Evolutionary conservation across 2,888 invertebrate genomes (phyloP), one percentile per base, ranked within the genome.

Genomic region (Latrodectus elegans): DNA sequence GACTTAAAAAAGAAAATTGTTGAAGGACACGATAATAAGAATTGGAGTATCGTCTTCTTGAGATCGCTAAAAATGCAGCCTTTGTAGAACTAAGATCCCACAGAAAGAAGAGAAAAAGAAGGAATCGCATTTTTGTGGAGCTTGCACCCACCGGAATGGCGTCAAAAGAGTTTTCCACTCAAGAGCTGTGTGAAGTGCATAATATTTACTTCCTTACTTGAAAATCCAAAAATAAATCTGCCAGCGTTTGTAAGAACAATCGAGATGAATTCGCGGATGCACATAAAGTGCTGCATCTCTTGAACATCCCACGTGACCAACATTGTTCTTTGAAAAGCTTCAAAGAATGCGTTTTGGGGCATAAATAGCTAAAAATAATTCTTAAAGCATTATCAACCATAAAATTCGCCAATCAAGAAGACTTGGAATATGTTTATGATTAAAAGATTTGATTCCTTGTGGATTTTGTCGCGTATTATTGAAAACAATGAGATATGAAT

Each of bases 11-110:
- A 51, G n/a, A 76, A 65, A 70, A 68, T 74, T 80, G 80, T 81
- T 81, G 86, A 86, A 77, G 53, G 81, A 81, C 49, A 38, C 64
- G 75, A 80, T 80, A 80, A 51, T 17, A 75, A 76, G 53, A 38
- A 71, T 80, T 81, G 49, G 65, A 81, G 72, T 83, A 52, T 82
- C 84, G 64, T 68, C 38, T 60, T 67, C 77, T 73, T 51, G 49
- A 75, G 76, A 75, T 80, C 76, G 68, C 67, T 60, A 80, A 80
- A 86, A 86, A 80, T 67, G 70, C 49, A 55, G 71, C 51, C 81
- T 80, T 80, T 65, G 49, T 74, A 55, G 79, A 22, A 38, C 26
- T 22, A 17, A 65, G 17, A 51, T 26, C 52, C 38, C 67, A 38
- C 38, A 51, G 53, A 73, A 73, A 72, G 65, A 68, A 52, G 77